Base-by-base conservation (phyloP, 2,888 invertebrate genomes). In the Fragum sueziense region DNA sequence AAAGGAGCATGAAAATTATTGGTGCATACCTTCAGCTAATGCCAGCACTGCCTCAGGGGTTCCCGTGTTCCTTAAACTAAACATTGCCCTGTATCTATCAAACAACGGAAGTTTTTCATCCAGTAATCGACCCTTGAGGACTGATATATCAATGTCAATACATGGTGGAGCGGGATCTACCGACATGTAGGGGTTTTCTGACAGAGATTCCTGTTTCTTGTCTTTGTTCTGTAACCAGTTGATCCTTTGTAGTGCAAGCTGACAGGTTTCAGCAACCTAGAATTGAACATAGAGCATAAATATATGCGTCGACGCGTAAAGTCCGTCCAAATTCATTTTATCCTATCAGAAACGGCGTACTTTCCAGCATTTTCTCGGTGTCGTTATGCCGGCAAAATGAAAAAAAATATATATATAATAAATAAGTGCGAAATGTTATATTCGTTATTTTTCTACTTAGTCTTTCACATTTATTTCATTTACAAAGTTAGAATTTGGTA, bases 71-170 rank as follows among this genome's bases (percentile, higher is more conserved):
- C n/a, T 95, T 76, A 99, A 94, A 67, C 97, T 96, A 93, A 99
- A 99, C 98, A 99, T 97, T 0, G 99, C 98, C 87, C 97, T 95
- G 91, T 99, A 99, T 87, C 98, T 95, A 61, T 97, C 96, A 94
- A 98, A 99, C 20, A 99, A 93, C 0, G 95, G 93, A 75, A 95
- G 94, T 0, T 94, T 94, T 86, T 97, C 96, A 94, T 98, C 95
- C 88, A 98, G 93, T 77, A 98, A 94, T 29, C 95, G 94, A 11
- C 91, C 88, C 88, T 94, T 95, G 9, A 98, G 93, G 22, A 85
- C 85, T 70, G 94, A 94, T 37, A 95, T 94, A 62, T 88, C 92
- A 54, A 95, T 94, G 0, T 95, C 95, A 3, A 85, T 80, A 31
- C 93, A 90, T 0, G 99, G 97, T 20, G 95, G 95, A 0, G 99